Base-by-base conservation (phyloP, 2,888 invertebrate species). In the Trisateles emortualis region DNA sequence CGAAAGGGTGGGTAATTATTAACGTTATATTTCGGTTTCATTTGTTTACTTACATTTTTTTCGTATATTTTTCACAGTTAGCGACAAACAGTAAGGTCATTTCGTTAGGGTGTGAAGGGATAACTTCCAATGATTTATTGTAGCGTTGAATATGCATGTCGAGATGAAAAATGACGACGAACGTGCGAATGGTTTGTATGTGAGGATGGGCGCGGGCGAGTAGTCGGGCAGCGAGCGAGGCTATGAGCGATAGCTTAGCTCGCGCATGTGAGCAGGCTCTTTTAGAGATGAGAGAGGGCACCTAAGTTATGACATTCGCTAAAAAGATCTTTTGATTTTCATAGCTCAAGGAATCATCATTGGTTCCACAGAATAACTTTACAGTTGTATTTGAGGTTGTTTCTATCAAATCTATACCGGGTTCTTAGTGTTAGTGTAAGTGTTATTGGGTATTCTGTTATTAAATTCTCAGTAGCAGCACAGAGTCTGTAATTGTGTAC, bases 91-190 rank as follows among this genome's bases (percentile, higher is more conserved):
- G 84, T 86, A 63, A 81, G 87, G 87, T 88, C 87, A 88, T 87
- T 87, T 81, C 83, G 84, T 86, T 84, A 79, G 84, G 83, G 72
- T 78, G 74, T 79, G 81, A 78, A 79, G 78, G 82, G 83, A 86
- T 86, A 78, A 83, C 83, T 81, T 75, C 65, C 78, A 82, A 85
- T 92, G 92, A 92, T 92, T 90, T 91, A 92, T 92, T 84, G 83
- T 89, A 80, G 75, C 79, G 89, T 89, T 92, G 90, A 92, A 91
- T 91, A 92, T 92, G 90, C 91, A 91, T 90, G 90, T 88, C 88
- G 84, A 79, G 84, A 91, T 92, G 92, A 92, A 91, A 91, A 91
- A 91, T 90, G 88, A 89, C 81, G 86, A 84, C 80, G 79, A 84
- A 83, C 82, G 79, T 78, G 80, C 78, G 82, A 83, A 76, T 81